Percentiles rank a stretch among this genome's conserved stretches.
Conservation (phyloP, 2,888 invertebrate species). For the Lepeophtheirus nordmannii region DNA sequence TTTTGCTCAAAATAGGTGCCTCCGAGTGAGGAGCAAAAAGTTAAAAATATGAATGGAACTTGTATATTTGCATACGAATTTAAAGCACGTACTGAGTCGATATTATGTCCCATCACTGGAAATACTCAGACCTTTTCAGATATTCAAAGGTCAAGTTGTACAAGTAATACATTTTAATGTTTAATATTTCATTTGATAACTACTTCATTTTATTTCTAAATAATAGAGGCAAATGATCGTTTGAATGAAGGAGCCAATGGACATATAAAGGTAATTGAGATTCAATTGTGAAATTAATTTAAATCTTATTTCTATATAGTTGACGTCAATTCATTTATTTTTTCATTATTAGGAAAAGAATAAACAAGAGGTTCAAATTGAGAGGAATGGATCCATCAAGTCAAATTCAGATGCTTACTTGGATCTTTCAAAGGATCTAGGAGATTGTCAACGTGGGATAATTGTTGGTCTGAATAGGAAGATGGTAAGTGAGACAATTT, state of each 20-base stretch:
- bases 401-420: neutral
- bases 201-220: no score
- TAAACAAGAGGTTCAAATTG: neutral
- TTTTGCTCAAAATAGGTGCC: constrained; percentile 33
- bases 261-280: neutral
- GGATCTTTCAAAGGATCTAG: neutral
- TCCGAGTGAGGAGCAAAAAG: constrained; percentile 36
- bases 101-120: constrained; percentile 9
- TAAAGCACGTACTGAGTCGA: neutral
- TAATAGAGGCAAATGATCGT: no score
- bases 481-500: constrained; percentile 3
- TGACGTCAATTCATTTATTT: neutral
- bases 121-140: constrained; percentile 34
- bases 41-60: constrained; percentile 34
- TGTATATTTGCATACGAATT: constrained; percentile 53
- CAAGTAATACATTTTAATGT: neutral
- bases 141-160: constrained; percentile 32
- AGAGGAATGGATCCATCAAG: neutral
- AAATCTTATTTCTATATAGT: neutral
- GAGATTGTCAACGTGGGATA: constrained; percentile 22
- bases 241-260: no score
- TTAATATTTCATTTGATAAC: neutral
- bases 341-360: neutral
- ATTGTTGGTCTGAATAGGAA: constrained; percentile 21
- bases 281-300: neutral